These are phyloP conservation scores for Rachycentron canadum DNA, from an alignment of 2,797 vertebrate species.

Conservation along the genomic window DNA sequence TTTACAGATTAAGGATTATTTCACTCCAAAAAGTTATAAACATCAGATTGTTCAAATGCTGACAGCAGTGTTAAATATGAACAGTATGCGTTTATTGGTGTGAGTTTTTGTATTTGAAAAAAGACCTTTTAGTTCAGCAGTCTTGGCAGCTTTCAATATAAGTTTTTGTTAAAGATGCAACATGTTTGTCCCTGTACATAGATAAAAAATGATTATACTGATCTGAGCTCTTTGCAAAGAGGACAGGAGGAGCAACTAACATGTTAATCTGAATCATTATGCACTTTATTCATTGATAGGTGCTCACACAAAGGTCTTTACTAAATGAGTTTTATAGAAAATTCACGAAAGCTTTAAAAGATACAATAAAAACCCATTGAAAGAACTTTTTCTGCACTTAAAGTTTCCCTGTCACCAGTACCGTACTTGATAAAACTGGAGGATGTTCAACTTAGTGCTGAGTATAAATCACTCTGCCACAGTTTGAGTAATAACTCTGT, in stretches of 20 bases:
- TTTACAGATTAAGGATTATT: neutral
- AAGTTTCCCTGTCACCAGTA: neutral
- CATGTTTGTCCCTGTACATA: constrained; percentile 80
- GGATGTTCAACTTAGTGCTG: neutral
- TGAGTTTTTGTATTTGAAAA: no score
- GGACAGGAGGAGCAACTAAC: constrained; percentile 86
- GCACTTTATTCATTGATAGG: constrained; percentile 32
- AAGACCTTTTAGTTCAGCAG: no score
- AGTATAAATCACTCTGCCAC: neutral
- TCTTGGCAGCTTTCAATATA: no score
- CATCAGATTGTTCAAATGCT: neutral
- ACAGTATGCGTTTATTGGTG: neutral
- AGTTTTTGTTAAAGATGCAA: no score
- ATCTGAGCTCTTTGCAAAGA: constrained; percentile 86
- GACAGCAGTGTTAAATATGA: neutral
- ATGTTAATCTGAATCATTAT: constrained; percentile 84
- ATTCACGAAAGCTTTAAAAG: no score
- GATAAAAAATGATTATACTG: constrained; percentile 85
- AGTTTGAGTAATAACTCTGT: neutral
- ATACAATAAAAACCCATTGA: no score
- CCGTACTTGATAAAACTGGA: neutral
- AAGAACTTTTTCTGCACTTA: neutral
- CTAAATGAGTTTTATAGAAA: neutral
- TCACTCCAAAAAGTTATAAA: neutral
- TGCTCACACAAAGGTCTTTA: neutral